Base-by-base conservation (phyloP, 2,113 vertebrate species). In the Halichoerus grypus region DNA sequence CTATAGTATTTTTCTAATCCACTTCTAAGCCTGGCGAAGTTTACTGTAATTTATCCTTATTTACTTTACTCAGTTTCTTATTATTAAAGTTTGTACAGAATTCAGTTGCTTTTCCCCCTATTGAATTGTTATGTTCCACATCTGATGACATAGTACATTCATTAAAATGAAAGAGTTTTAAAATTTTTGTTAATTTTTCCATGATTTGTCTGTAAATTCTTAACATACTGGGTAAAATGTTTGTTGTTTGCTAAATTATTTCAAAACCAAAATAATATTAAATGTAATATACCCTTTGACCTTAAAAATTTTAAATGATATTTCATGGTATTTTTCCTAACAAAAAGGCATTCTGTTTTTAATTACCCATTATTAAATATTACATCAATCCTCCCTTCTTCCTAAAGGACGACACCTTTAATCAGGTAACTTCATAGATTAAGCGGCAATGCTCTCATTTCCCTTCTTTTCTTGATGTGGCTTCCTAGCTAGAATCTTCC, bases 401-500 rank as follows among this genome's bases (percentile, higher is more conserved):
- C 4, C 15, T 51, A 80, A 79, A 95, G 18, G 53, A n/a, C 28
- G 72, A 16, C n/a, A 88, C 4, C 3, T 94, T 53, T 39, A 55
- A 88, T 96, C 51, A 96, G 93, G 13, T 53, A 94, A 21, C 16
- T 36, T 84, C 31, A 36, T 1, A 67, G 39, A 81, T 53, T 26
- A 76, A 85, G 3, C 39, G 92, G n/a, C 4, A 65, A 22, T 4
- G 74, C 61, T 97, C 87, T 98, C 51, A 82, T 91, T 88, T 97
- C 26, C 26, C 51, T 97, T 7, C 71, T 69, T 94, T 95, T 22
- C 84, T 94, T 82, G 28, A 91, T 95, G 97, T 26, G 55, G 0
- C 49, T 97, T 61, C 93, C 97, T 88, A 98, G 46, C 24, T 92
- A 95, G 42, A 95, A 28, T 94, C 9, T 33, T 95, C 49, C 49